Evolutionary conservation across 2,888 invertebrate species (phyloP).

Genomic region (Drosophila kuntzei): DNA sequence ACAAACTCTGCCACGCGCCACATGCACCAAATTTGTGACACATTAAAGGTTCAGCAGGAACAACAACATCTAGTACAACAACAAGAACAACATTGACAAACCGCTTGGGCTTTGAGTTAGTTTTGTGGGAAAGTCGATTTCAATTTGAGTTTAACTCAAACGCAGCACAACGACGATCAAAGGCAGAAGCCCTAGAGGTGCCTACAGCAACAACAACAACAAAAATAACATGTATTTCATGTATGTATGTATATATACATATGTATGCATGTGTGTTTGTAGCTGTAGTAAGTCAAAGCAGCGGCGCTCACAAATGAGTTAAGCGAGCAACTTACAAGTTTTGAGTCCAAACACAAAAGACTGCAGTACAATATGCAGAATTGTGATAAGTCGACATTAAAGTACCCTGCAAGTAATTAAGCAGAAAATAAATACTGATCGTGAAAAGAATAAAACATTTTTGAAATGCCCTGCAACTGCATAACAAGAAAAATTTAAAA

Average conservation of each 20-base stretch:
- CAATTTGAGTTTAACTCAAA: conserved; percentile 57
- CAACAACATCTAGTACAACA: conserved; percentile 13
- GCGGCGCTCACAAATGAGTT: conserved; percentile 18
- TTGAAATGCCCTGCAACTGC: no score
- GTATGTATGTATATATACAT: background rate
- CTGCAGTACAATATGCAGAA: background rate
- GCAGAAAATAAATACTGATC: background rate
- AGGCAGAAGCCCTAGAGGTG: conserved; percentile 65
- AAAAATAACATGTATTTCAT: background rate
- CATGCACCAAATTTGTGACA: conserved; percentile 48
- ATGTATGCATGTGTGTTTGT: background rate
- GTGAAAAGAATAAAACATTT: no score
- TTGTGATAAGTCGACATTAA: background rate
- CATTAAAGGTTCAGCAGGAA: conserved; percentile 34
- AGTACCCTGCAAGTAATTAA: background rate
- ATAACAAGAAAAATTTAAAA: no score
- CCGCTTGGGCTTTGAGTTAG: conserved; percentile 42
- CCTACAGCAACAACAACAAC: conserved; percentile 11
- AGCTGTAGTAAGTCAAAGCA: background rate
- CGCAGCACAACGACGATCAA: conserved; percentile 38
- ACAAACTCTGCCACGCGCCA: conserved; percentile 13
- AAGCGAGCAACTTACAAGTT: conserved; percentile 5
- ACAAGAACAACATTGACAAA: background rate
- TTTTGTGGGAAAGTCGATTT: conserved; percentile 42
- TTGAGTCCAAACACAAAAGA: conserved; percentile 2